phyloP scores from a whole-genome alignment of 2,888 invertebrate genomes.

The Eledona agricola region DNA sequence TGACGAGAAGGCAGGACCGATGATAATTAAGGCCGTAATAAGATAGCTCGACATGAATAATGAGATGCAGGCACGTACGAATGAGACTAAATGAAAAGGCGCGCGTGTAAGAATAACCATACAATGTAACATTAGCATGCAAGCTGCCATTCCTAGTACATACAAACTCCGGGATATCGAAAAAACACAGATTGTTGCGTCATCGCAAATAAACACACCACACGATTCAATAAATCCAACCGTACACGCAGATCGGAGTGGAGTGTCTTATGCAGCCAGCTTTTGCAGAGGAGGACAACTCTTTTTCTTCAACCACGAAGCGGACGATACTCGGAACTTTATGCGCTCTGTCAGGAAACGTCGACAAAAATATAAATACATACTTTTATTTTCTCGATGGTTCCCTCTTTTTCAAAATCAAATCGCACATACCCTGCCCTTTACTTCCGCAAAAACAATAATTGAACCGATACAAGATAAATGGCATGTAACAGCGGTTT shows the following conservation, averaged over 20 bases:
- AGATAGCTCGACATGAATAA: constrained; percentile 44
- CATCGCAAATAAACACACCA: constrained; percentile 21
- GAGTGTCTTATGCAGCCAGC: no score
- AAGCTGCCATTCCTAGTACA: constrained; percentile 18
- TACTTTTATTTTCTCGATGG: no score
- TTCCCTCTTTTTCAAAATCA: no score
- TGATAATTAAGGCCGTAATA: constrained; percentile 40
- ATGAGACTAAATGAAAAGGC: constrained; percentile 46
- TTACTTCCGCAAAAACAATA: no score
- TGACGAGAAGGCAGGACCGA: constrained; percentile 19
- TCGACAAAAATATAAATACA: no score
- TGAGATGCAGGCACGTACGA: constrained; percentile 41
- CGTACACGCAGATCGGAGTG: constrained; percentile 8
- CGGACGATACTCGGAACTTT: no score
- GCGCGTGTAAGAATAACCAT: constrained; percentile 46
- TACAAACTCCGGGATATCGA: constrained; percentile 9
- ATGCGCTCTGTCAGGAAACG: no score
- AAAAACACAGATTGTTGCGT: constrained; percentile 31
- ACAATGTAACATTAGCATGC: constrained; percentile 42
- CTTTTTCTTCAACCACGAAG: no score
- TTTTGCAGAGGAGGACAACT: no score
- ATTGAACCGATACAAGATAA: no score
- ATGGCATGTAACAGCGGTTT: no score
- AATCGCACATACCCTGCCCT: no score
- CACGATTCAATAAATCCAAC: constrained; percentile 15